These are phyloP conservation scores for Sebastes glaucus DNA, from an alignment of 2,797 vertebrate genomes.

Conservation along the genomic window DNA sequence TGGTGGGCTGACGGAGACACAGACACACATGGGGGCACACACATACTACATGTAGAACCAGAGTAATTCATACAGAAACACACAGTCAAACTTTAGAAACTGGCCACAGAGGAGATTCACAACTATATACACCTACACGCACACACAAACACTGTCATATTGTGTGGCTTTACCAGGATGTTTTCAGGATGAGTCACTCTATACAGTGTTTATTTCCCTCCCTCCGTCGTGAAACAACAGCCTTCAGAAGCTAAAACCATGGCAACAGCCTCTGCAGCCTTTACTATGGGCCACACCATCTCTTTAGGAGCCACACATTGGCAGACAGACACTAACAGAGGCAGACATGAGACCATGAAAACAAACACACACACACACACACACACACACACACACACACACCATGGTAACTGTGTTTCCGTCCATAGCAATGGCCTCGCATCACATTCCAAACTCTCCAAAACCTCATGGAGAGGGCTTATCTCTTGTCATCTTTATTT, in stretches of 20 bases:
- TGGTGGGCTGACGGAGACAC: constrained; percentile 61
- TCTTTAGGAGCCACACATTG: constrained; percentile 27
- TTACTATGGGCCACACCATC: constrained; percentile 59
- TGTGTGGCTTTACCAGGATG: constrained; percentile 38
- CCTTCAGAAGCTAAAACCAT: constrained; percentile 67
- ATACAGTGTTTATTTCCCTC: constrained; percentile 60
- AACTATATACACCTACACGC: not conserved
- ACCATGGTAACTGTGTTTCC: constrained; percentile 20
- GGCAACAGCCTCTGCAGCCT: constrained; percentile 67
- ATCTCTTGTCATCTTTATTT: not conserved
- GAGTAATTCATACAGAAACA: constrained; percentile 20
- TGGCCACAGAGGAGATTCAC: constrained; percentile 2
- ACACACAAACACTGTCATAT: constrained; percentile 8
- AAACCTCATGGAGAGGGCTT: not conserved
- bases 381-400: not conserved
- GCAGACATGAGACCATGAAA: constrained; percentile 5
- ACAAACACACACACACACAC: not conserved
- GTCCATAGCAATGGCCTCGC: not conserved
- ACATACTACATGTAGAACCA: constrained; percentile 19
- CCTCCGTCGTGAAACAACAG: constrained; percentile 62
- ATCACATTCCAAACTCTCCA: constrained; percentile 15
- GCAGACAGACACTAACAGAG: constrained; percentile 13
- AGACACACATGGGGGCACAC: constrained; percentile 41
- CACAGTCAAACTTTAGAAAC: constrained; percentile 32
- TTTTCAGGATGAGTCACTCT: constrained; percentile 68